Evolutionary conservation across 2,113 vertebrate genomes (phyloP).

Genomic region (Peucedramus taeniatus): DNA sequence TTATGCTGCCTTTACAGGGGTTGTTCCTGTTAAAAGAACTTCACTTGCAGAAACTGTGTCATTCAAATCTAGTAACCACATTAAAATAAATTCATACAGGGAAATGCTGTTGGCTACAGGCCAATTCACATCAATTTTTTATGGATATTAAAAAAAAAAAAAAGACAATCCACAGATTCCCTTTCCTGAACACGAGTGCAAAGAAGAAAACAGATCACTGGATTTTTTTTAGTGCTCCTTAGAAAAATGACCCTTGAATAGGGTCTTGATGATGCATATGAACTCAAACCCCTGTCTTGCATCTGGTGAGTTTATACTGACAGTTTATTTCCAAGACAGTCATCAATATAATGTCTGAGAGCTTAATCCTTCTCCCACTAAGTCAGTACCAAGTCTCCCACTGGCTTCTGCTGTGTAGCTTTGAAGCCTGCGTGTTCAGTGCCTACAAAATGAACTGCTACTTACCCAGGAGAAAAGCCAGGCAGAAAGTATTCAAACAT

Average conservation of each 20-base stretch:
- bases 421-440: background rate
- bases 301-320: background rate
- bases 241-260: background rate
- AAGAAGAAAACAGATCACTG: background rate
- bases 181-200: background rate
- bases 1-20: background rate
- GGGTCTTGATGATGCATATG: background rate
- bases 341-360: slow-evolving; percentile 24
- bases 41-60: background rate
- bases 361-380: slow-evolving; percentile 1
- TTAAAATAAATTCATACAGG: background rate
- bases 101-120: background rate
- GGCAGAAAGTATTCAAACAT: background rate
- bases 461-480: slow-evolving; percentile 10
- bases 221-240: background rate
- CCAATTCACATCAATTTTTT: background rate
- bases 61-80: background rate
- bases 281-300: background rate
- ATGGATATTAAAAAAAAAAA: background rate
- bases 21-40: background rate
- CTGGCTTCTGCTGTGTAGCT: background rate
- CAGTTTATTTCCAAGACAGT: slow-evolving; percentile 27
- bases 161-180: background rate
- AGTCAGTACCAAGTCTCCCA: slow-evolving; percentile 8
- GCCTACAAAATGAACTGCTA: background rate